Conservation (phyloP, 1,140 invertebrate species). For the Drosophila arizonae region DNA sequence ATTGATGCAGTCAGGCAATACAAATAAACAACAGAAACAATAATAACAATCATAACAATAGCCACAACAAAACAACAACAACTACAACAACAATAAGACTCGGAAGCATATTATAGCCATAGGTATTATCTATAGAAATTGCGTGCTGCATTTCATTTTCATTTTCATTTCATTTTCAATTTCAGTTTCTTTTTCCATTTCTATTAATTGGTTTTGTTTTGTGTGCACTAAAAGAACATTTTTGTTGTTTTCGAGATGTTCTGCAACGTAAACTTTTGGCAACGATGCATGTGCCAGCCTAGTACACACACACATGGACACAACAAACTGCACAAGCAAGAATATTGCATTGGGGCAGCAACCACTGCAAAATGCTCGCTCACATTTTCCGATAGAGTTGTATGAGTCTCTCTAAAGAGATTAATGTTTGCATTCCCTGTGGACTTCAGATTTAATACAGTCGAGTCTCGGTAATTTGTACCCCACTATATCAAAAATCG, state of each 20-base stretch:
- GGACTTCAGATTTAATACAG: too few relatives aligned
- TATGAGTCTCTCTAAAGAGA: too few relatives aligned
- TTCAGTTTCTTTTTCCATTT: constrained; percentile 32
- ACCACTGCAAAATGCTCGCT: neutral
- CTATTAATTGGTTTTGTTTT: constrained; percentile 46
- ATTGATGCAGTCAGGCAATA: constrained; percentile 28
- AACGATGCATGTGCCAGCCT: constrained; percentile 16
- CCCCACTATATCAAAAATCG: too few relatives aligned
- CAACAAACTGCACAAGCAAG: neutral
- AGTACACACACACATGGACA: neutral
- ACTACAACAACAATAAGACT: neutral
- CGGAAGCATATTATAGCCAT: neutral
- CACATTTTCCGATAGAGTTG: neutral
- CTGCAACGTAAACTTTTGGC: constrained; percentile 36
- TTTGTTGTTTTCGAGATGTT: constrained; percentile 13
- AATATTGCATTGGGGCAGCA: too few relatives aligned
- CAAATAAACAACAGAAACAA: constrained; percentile 10
- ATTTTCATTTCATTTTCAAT: constrained; percentile 7
- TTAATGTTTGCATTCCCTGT: too few relatives aligned
- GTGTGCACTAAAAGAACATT: constrained; percentile 1
- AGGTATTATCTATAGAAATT: constrained; percentile 19
- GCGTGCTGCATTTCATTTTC: constrained; percentile 7
- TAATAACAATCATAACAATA: neutral
- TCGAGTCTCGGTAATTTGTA: too few relatives aligned
- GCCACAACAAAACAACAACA: neutral